These are phyloP conservation scores for Setophaga coronata DNA, from an alignment of 2,113 vertebrate species.

Conservation along the genomic window DNA sequence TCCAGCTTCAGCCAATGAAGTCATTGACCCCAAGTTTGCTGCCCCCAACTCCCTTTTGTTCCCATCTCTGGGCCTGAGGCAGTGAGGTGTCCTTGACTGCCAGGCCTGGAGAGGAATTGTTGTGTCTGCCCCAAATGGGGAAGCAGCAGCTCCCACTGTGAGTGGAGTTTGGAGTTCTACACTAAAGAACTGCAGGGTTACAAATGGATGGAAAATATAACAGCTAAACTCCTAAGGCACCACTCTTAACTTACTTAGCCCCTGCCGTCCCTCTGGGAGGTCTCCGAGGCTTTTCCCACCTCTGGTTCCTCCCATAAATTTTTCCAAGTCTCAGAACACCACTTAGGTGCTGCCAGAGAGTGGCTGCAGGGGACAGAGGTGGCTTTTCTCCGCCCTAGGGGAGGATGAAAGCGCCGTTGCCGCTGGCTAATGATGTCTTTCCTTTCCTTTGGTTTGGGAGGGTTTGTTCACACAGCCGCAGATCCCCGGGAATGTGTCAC, in stretches of 20 bases:
- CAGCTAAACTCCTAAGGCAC: neutral
- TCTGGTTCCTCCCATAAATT: fast-evolving
- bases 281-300: neutral
- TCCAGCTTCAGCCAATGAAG: no score
- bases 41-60: no score
- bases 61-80: no score
- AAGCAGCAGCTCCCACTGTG: neutral
- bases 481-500: neutral
- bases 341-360: neutral
- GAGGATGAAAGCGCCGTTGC: neutral
- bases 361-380: neutral
- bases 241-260: neutral
- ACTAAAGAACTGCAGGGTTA: neutral
- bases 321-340: neutral
- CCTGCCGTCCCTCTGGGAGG: neutral
- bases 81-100: no score
- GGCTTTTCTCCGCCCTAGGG: neutral
- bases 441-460: neutral
- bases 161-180: fast-evolving
- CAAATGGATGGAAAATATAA: neutral
- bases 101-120: no score
- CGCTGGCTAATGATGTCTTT: neutral
- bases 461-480: neutral
- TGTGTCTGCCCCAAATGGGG: no score
- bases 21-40: no score